Evolutionary conservation across 2,797 vertebrate species (phyloP).

Genomic region (Cossypha caffra): DNA sequence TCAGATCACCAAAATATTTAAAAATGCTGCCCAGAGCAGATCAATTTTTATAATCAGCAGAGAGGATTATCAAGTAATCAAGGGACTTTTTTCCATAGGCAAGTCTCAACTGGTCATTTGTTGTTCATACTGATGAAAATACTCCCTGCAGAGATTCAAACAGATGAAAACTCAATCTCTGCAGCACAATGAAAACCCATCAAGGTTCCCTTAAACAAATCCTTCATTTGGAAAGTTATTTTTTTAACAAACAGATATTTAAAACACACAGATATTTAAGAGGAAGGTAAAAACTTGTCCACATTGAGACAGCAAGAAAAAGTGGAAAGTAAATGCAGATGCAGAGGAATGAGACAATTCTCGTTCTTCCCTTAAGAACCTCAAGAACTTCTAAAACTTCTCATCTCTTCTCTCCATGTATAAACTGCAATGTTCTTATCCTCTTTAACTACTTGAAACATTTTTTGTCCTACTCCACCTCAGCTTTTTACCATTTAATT

Average conservation of each 20-base stretch:
- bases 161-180: background rate
- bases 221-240: background rate
- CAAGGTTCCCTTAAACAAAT: background rate
- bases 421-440: background rate
- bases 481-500: background rate
- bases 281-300: background rate
- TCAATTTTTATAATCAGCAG: background rate
- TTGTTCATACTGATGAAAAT: background rate
- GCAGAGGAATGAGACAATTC: background rate
- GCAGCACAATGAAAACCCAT: background rate
- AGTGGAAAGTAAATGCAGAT: background rate
- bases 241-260: background rate
- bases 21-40: background rate
- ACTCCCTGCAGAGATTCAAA: background rate
- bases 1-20: background rate
- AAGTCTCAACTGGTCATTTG: constrained; percentile 13
- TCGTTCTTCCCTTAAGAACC: background rate
- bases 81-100: background rate
- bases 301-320: background rate
- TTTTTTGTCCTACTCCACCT: background rate
- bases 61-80: background rate
- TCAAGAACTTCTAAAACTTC: background rate
- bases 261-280: background rate
- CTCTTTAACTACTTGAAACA: background rate
- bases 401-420: background rate